phyloP scores from a whole-genome alignment of 2,888 invertebrate genomes.

The Epirrhoe tristata region DNA sequence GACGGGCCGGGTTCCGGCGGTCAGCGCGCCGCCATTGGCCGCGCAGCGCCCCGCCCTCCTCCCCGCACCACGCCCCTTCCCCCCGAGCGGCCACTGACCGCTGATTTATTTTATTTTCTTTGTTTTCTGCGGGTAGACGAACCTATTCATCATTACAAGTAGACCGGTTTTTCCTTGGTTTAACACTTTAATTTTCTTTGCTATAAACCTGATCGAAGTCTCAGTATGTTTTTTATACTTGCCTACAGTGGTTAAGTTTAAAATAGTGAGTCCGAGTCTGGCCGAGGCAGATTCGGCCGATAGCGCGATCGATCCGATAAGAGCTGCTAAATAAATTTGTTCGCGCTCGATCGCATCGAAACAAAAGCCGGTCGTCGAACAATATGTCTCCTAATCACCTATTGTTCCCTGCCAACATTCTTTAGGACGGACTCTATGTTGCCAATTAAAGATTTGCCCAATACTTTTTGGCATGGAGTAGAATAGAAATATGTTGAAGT shows the following conservation, averaged over 20 bases:
- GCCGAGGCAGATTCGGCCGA: not conserved
- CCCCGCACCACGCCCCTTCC: constrained; percentile 24
- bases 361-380: constrained; percentile 15
- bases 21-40: constrained; percentile 57
- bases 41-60: constrained; percentile 39
- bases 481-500: not conserved
- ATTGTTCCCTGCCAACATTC: constrained; percentile 12
- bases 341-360: constrained; percentile 23
- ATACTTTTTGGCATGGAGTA: not conserved
- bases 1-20: constrained; percentile 45
- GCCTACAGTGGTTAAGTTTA: not conserved
- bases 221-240: not conserved
- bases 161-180: not conserved
- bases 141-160: not conserved
- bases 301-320: constrained; percentile 8
- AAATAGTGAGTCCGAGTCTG: not conserved
- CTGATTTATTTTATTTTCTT: constrained; percentile 1
- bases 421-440: not conserved
- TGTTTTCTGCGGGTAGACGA: constrained; percentile 3
- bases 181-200: not conserved
- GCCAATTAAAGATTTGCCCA: not conserved
- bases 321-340: constrained; percentile 10
- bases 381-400: constrained; percentile 24
- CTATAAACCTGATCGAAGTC: not conserved
- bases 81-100: constrained; percentile 11